Percentiles rank a stretch among this genome's conserved stretches.
Evolutionary conservation across 2,797 vertebrate species (phyloP).

Genomic region (Coracias cyanogaster): DNA sequence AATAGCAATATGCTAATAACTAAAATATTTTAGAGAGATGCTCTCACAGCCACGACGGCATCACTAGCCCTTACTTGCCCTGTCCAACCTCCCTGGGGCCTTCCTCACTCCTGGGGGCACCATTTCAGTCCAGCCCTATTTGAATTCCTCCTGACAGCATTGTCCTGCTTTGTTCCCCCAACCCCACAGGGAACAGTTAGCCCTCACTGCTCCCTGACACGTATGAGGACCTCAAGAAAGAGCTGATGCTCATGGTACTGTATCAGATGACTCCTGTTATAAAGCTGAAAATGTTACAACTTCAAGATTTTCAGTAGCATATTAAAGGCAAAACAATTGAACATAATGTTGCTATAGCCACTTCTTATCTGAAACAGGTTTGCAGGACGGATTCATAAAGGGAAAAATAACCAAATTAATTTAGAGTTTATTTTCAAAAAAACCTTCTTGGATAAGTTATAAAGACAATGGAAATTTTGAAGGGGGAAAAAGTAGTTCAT

Average conservation of each 20-base stretch:
- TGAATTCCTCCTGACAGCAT: neutral
- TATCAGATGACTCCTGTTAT: neutral
- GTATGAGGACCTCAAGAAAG: neutral
- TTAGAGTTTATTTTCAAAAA: neutral
- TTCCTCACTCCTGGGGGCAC: rapidly evolving
- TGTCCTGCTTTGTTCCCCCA: neutral
- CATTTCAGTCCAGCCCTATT: neutral
- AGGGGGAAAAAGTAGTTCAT: neutral
- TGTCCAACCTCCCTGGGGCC: neutral
- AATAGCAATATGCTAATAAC: neutral
- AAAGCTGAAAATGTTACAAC: neutral
- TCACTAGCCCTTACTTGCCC: neutral
- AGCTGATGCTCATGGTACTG: neutral
- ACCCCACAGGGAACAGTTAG: neutral
- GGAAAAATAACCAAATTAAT: neutral
- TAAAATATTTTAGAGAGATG: neutral
- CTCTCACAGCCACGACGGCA: neutral
- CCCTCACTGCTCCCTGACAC: neutral
- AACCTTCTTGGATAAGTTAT: neutral
- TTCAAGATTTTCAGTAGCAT: neutral
- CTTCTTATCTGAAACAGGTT: neutral
- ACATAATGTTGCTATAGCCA: neutral
- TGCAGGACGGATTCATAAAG: neutral
- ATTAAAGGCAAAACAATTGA: neutral
- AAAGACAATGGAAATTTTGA: neutral